phyloP scores from a whole-genome alignment of 1,140 invertebrate species.

The Melipona quadrifasciata region DNA sequence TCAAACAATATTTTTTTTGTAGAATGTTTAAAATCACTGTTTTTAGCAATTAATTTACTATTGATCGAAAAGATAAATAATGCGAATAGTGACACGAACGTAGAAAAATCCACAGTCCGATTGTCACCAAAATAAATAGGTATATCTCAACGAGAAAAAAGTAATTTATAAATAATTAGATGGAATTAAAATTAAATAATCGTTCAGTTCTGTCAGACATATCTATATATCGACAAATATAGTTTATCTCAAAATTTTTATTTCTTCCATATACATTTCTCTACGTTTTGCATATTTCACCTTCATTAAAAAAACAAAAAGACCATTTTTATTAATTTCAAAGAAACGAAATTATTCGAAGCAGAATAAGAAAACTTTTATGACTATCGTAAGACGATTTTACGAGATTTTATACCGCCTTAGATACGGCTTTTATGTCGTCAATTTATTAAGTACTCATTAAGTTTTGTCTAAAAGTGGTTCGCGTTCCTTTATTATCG shows the following conservation, averaged over 20 bases:
- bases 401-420: background rate
- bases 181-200: no score
- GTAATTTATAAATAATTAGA: no score
- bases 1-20: background rate
- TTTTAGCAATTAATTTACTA: background rate
- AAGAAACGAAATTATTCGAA: background rate
- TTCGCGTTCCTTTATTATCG: background rate
- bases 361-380: background rate
- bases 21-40: background rate
- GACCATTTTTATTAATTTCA: background rate
- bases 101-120: no score
- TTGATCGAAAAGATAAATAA: no score
- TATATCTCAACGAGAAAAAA: no score
- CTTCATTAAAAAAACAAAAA: background rate
- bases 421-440: background rate
- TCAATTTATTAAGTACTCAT: constrained; percentile 4
- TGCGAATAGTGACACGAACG: no score
- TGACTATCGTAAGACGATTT: background rate
- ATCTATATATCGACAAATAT: no score
- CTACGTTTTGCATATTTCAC: background rate
- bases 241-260: background rate
- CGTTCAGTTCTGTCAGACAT: no score
- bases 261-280: background rate
- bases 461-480: background rate
- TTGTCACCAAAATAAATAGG: no score